A percentile compares a stretch with the other conserved stretches of the same genome.
These are phyloP conservation scores for Caranx melampygus DNA, from an alignment of 2,113 vertebrate genomes.

Conservation along the genomic window DNA sequence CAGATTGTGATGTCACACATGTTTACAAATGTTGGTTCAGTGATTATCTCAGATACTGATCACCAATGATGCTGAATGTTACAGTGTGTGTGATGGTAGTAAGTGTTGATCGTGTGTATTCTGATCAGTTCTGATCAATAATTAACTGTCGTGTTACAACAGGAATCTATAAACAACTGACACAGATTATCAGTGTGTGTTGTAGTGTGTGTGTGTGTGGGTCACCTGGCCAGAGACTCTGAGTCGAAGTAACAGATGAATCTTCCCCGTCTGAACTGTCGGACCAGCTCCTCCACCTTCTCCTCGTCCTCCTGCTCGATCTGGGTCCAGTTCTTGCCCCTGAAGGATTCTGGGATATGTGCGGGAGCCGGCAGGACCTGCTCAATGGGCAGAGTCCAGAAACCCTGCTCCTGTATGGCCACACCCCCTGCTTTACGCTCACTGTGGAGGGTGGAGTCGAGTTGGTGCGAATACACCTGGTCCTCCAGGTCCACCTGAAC, in stretches of 20 bases:
- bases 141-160: no score
- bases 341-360: conserved; percentile 89
- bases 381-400: conserved; percentile 70
- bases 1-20: no score
- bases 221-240: conserved; percentile 82
- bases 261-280: conserved; percentile 86
- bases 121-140: no score
- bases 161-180: no score
- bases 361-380: conserved; percentile 85
- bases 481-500: conserved; percentile 84
- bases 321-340: conserved; percentile 90
- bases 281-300: conserved; percentile 87
- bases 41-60: no score
- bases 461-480: conserved; percentile 84
- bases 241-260: conserved; percentile 90
- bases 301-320: conserved; percentile 90
- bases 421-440: conserved; percentile 1
- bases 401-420: conserved; percentile 41
- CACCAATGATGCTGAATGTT: no score
- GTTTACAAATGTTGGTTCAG: no score
- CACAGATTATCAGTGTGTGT: no score
- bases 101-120: no score
- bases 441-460: conserved; percentile 68
- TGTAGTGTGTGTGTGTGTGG: not conserved
- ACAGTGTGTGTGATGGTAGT: no score